Base-by-base conservation (phyloP, 2,888 invertebrate genomes). In the Balanococcus diminutus region DNA sequence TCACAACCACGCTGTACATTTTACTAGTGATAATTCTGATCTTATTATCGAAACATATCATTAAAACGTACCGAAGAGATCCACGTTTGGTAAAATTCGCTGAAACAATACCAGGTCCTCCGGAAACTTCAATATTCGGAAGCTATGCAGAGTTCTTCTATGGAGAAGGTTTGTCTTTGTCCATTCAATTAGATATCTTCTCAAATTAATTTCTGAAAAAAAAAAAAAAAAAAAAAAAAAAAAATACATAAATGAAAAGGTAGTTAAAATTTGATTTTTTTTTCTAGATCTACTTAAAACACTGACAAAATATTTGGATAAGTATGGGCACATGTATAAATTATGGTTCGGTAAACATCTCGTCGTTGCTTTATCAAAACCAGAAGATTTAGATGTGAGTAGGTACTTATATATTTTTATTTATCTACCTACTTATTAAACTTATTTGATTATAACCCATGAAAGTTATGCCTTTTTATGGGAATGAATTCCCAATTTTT, bases 101-200 rank as follows among this genome's bases (percentile, higher is more conserved):
- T 39, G 82, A 39, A 22, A 82, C 82, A 51, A 19, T 82, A 46
- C 46, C 51, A 46, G 82, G 82, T 14, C 82, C 82, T 14, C 25
- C 82, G 25, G 39, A 36, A 36, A 31, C 28, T n/a, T 28, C 82
- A 2, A 9, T 82, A 25, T 9, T 82, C 11, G 82, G 82, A 39
- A 82, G 36, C n/a, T 32, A 9, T 16, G 16, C 36, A 19, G 82
- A 82, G 3, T 82, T 82, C 14, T 42, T 16, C 51, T 9, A 14
- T 4, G 82, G 25, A 46, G 82, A 39, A 82, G 42, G 42, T 42
- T 14, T 14, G 31, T 1, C 25, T 14, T 31, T 32, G 9, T n/a
- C n/a, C 14, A 42, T 42, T 42, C 11, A 42, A 42, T 14, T 11
- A 42, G 11, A 42, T 42, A 6, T 36, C 36, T 36, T 36, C 36